Base-by-base conservation (phyloP, 2,113 vertebrate genomes). In the Naja naja region DNA sequence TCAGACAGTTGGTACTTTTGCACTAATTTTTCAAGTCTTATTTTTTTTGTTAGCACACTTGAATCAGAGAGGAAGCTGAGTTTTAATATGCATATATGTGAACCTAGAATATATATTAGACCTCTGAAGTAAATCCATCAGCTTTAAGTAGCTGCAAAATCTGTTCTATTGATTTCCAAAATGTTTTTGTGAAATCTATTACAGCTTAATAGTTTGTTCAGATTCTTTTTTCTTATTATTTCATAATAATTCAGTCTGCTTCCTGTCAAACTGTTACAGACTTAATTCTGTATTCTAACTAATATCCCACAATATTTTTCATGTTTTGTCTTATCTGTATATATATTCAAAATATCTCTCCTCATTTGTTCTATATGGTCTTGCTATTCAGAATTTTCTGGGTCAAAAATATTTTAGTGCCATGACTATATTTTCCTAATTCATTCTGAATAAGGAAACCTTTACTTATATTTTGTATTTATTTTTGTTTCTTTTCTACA, bases 391-490 rank as follows among this genome's bases (percentile, higher is more conserved):
- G 2, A 34, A 85, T 8, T 27, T 92, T 94, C 8, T 89, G 23
- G 56, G 74, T 90, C 91, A 89, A 1, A 22, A 10, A 1, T 81
- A 3, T 14, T 87, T 49, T 1, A 49, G n/a, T 92, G 43, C 56
- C 60, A 56, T 43, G 81, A 87, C 7, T 1, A 20, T 89, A 81
- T 7, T 92, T 91, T 27, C 43, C 10, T 1, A 39, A 64, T 27
- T 56, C 25, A 5, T 0, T 0, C 87, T 3, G 25, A 34, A 23
- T 85, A 81, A 23, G 18, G 18, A 90, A 45, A 23, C 54, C 1
- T 30, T 94, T 25, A 25, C 0, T 0, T 91, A 85, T 53, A 93
- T n/a, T 30, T 92, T 16, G 14, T 93, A 87, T 87, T 96, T 91
- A 23, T 81, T 5, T 93, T 39, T 92, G 53, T 87, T 89, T 88